Percentiles rank a stretch among this genome's conserved stretches.
These are phyloP conservation scores for Epinotia demarniana DNA, from an alignment of 2,888 invertebrate species.

Conservation along the genomic window DNA sequence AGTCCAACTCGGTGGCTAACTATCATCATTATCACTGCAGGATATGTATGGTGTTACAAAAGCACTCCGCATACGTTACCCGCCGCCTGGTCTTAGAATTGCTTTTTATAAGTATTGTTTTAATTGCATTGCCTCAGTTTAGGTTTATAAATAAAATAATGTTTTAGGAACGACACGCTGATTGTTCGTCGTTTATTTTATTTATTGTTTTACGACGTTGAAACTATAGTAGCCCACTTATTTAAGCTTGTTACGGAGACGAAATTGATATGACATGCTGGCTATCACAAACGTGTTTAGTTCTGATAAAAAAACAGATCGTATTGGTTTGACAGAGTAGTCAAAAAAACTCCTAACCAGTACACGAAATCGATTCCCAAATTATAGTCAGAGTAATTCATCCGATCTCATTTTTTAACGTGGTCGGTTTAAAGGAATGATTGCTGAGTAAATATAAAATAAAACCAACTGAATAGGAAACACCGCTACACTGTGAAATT, in stretches of 20 bases:
- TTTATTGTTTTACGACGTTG: too few species aligned
- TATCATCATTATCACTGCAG: constrained; percentile 6
- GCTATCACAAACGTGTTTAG: too few species aligned
- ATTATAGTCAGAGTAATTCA: background rate
- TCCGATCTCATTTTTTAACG: background rate
- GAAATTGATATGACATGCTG: too few species aligned
- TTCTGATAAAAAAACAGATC: background rate
- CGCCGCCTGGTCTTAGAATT: background rate
- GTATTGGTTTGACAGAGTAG: background rate
- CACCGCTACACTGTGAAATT: too few species aligned
- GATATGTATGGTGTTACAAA: background rate
- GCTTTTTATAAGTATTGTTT: background rate
- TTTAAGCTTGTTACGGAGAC: too few species aligned
- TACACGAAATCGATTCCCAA: background rate
- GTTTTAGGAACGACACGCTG: background rate
- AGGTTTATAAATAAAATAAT: too few species aligned
- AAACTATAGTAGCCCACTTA: too few species aligned
- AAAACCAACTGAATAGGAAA: too few species aligned
- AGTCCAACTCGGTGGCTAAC: constrained; percentile 38
- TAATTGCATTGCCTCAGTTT: too few species aligned
- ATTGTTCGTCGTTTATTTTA: too few species aligned
- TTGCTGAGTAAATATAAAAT: background rate
- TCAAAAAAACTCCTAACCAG: background rate
- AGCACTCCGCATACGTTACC: background rate
- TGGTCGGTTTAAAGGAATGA: background rate